Percentiles rank a stretch among this genome's conserved stretches.
These are phyloP conservation scores for Centropristis striata DNA, from an alignment of 2,113 vertebrate species.

Conservation along the genomic window DNA sequence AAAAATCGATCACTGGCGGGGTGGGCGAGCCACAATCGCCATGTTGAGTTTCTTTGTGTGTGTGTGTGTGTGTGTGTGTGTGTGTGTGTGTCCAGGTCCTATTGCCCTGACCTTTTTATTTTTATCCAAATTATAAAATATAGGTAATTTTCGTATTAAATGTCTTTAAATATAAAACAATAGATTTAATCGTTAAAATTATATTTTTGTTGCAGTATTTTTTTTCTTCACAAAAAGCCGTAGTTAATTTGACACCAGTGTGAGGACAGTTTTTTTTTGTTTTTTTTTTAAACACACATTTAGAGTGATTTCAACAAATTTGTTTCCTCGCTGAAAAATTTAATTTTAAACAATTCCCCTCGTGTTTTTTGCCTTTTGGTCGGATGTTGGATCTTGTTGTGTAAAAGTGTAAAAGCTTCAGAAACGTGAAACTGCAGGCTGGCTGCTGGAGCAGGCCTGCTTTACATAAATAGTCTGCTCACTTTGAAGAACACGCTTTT, in stretches of 20 bases:
- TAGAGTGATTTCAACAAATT: not conserved
- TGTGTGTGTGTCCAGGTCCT: not conserved
- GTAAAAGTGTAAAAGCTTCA: conserved; percentile 19
- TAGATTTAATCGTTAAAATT: not conserved
- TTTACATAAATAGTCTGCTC: conserved; percentile 69
- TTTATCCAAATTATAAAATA: not conserved
- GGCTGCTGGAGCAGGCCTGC: conserved; percentile 45
- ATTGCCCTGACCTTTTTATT: conserved; percentile 13
- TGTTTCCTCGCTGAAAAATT: not conserved
- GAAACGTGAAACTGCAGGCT: conserved; percentile 52
- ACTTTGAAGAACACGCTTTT: conserved; percentile 79
- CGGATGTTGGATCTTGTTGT: conserved; percentile 11
- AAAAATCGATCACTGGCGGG: conserved; percentile 47
- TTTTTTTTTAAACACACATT: not conserved
- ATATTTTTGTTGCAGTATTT: conserved; percentile 2
- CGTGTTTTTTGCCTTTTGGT: not conserved
- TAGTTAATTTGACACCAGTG: conserved; percentile 18
- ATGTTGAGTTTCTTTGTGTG: conserved; percentile 60
- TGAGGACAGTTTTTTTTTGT: too few species aligned
- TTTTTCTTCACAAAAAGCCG: not conserved
- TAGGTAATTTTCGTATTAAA: not conserved
- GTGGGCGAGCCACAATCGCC: conserved; percentile 48
- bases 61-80: conserved; percentile 36
- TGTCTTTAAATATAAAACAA: not conserved
- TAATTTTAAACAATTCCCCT: not conserved